Base-by-base conservation (phyloP, 2,797 vertebrate genomes). In the Danio kyathit region DNA sequence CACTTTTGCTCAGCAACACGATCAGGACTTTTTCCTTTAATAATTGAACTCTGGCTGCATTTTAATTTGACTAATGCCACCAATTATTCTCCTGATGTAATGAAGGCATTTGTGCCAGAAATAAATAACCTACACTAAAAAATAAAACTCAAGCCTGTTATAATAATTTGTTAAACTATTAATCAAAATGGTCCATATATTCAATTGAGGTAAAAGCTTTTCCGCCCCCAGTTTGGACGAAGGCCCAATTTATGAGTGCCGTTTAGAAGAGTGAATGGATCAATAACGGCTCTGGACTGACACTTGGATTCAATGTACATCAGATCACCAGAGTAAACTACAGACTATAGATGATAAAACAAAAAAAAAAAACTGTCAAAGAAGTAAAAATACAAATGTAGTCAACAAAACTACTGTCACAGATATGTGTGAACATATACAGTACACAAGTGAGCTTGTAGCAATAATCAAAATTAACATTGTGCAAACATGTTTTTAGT, bases 131-230 rank as follows among this genome's bases (percentile, higher is more conserved):
- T 12, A 29, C n/a, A 76, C 1, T 6, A n/a, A 60, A 8, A 17
- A 19, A 51, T 79, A 81, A 67, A 21, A 16, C 49, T 61, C n/a
- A 73, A 83, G 72, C 41, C 67, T 78, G 79, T 66, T 84, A 75
- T 82, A 79, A 59, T 84, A 77, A 86, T 88, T 84, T 71, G 79
- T 86, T 85, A 76, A 87, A 86, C 67, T 82, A 88, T 88, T 87
- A 85, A 88, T 87, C 76, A 82, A 76, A 88, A 83, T 57, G 71
- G 19, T 52, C 64, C 64, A 61, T 54, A 29, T 29, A 83, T 67
- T 88, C 66, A 86, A 88, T 88, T 51, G 74, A 57, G 73, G 78
- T 88, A 87, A 88, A 88, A 87, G 83, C 85, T 84, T 84, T 81
- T 67, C 38, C 54, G 48, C 44, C 74, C 60, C 9, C 40, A 2